A percentile compares a stretch with the other conserved stretches of the same genome.
phyloP scores from a whole-genome alignment of 2,888 invertebrate species.

The Drosophila greeni region DNA sequence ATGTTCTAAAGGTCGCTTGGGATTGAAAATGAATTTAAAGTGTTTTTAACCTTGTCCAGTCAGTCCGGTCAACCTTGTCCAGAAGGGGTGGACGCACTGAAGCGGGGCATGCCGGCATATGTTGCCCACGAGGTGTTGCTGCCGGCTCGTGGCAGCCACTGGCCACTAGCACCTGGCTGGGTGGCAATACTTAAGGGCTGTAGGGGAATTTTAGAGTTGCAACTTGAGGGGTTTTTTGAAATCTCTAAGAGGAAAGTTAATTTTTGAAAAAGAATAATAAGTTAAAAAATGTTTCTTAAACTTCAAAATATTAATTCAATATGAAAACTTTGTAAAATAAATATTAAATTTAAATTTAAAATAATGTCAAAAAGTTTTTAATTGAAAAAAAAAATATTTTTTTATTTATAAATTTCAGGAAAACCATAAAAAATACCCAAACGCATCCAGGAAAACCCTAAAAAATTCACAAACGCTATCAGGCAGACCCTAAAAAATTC shows the following conservation, averaged over 20 bases:
- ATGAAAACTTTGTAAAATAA: too few species aligned
- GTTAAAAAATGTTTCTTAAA: too few species aligned
- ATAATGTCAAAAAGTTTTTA: fast-evolving
- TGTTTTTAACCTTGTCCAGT: too few species aligned
- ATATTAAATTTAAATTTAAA: not conserved
- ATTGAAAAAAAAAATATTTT: not conserved
- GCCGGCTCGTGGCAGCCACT: conserved; percentile 39
- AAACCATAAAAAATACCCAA: too few species aligned
- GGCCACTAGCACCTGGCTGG: conserved; percentile 45
- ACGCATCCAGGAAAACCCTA: too few species aligned
- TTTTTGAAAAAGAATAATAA: too few species aligned
- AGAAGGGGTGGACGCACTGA: conserved; percentile 61
- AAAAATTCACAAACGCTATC: too few species aligned
- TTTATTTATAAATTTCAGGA: not conserved
- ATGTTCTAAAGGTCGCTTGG: too few species aligned
- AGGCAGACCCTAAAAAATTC: too few species aligned
- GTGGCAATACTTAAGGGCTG: conserved; percentile 17
- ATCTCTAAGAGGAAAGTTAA: not conserved
- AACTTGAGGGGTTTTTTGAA: not conserved
- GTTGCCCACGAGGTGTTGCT: conserved; percentile 34
- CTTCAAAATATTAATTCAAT: not conserved
- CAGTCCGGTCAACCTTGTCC: conserved; percentile 52
- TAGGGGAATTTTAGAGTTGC: not conserved
- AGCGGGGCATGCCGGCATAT: conserved; percentile 68
- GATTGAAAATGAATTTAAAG: too few species aligned